A percentile compares a stretch with the other conserved stretches of the same genome.
Evolutionary conservation across 2,888 invertebrate species (phyloP).

Genomic region (Protophormia terraenovae): DNA sequence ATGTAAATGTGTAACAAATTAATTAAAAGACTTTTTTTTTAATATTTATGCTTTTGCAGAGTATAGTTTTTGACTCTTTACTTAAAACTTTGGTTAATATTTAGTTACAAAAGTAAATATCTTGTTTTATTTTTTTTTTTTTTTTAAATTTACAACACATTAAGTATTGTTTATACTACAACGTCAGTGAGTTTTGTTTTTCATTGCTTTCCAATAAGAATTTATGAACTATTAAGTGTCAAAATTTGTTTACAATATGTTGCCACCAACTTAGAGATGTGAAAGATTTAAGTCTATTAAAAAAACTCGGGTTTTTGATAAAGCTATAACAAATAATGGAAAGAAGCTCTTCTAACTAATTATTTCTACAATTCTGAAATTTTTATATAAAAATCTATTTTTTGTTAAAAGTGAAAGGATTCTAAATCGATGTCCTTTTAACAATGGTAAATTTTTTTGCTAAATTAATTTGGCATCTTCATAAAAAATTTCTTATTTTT

Average conservation of each 20-base stretch:
- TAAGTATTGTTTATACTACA: conserved; percentile 26
- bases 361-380: too few relatives aligned
- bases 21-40: conserved; percentile 15
- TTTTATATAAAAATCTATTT: too few relatives aligned
- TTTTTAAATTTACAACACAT: conserved; percentile 40
- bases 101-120: conserved; percentile 34
- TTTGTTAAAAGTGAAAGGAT: too few relatives aligned
- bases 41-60: conserved; percentile 22
- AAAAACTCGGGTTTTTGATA: not conserved
- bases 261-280: conserved; percentile 22
- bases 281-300: not conserved
- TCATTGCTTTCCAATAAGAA: conserved; percentile 62
- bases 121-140: conserved; percentile 1
- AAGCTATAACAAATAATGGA: too few relatives aligned
- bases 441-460: too few relatives aligned
- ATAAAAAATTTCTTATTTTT: too few relatives aligned
- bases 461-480: too few relatives aligned
- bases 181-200: conserved; percentile 30
- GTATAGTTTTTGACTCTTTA: not conserved
- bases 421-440: too few relatives aligned
- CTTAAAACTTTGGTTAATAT: conserved; percentile 48
- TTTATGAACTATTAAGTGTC: conserved; percentile 68
- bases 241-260: conserved; percentile 62
- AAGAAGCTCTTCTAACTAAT: too few relatives aligned
- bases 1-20: conserved; percentile 51